phyloP scores from a whole-genome alignment of 2,797 vertebrate species.

The Alosa sapidissima region DNA sequence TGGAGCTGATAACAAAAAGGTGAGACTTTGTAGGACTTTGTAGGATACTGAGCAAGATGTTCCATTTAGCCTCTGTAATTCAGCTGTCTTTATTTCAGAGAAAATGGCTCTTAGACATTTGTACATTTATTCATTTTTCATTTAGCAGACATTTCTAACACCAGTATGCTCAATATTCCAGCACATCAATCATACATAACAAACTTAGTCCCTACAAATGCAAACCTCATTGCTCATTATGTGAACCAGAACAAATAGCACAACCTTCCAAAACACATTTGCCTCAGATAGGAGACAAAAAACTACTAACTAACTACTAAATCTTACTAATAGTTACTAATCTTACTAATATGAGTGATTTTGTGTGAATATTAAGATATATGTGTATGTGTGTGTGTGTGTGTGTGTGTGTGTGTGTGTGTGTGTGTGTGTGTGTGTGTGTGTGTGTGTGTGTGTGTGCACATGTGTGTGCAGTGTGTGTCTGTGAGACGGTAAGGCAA shows the following conservation, averaged over 20 bases:
- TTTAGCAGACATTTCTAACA: background rate
- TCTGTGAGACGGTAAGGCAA: background rate
- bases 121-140: no score
- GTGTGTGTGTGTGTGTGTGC: constrained; percentile 5
- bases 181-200: background rate
- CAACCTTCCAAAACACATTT: no score
- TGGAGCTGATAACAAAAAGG: background rate
- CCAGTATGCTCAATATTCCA: background rate
- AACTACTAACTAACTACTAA: no score
- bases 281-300: background rate
- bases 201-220: background rate
- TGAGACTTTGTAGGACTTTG: background rate
- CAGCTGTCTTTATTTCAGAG: background rate
- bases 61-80: background rate
- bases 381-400: background rate
- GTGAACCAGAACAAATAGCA: background rate
- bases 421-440: background rate
- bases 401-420: constrained; percentile 6
- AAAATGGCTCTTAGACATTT: background rate
- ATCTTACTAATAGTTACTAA: background rate
- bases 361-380: background rate
- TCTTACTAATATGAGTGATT: background rate
- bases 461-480: background rate
- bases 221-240: no score
- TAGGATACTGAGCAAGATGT: background rate